These are phyloP conservation scores for Eulemur macaco DNA, from an alignment of 2,113 vertebrate species.

Conservation along the genomic window DNA sequence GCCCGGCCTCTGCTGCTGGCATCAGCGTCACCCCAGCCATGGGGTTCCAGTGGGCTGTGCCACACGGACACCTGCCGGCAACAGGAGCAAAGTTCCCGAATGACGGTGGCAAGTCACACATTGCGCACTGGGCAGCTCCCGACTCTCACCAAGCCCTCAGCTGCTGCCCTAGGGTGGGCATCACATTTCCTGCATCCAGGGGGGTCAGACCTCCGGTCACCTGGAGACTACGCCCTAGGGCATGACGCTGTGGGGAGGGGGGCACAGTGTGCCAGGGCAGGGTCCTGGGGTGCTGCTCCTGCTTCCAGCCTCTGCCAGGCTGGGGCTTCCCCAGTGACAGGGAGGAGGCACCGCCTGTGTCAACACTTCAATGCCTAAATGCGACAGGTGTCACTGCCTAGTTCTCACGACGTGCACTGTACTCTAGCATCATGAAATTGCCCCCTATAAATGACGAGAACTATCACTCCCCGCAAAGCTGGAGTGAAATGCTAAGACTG, in stretches of 20 bases:
- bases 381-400: background rate
- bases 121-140: background rate
- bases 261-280: background rate
- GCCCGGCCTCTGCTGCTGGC: background rate
- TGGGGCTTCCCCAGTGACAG: background rate
- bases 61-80: background rate
- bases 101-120: background rate
- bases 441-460: background rate
- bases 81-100: background rate
- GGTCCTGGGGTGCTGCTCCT: background rate
- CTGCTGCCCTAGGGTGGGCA: background rate
- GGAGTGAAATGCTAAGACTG: background rate
- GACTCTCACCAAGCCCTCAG: background rate
- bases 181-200: background rate
- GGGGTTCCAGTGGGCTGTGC: background rate
- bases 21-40: too few relatives aligned
- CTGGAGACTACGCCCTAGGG: background rate
- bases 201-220: too few relatives aligned
- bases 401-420: background rate
- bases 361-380: too few relatives aligned
- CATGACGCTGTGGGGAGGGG: background rate
- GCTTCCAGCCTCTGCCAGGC: background rate
- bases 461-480: background rate
- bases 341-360: background rate
- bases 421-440: background rate